Base-by-base conservation (phyloP, 2,797 vertebrate genomes). In the Rhabdophis nuchalis region DNA sequence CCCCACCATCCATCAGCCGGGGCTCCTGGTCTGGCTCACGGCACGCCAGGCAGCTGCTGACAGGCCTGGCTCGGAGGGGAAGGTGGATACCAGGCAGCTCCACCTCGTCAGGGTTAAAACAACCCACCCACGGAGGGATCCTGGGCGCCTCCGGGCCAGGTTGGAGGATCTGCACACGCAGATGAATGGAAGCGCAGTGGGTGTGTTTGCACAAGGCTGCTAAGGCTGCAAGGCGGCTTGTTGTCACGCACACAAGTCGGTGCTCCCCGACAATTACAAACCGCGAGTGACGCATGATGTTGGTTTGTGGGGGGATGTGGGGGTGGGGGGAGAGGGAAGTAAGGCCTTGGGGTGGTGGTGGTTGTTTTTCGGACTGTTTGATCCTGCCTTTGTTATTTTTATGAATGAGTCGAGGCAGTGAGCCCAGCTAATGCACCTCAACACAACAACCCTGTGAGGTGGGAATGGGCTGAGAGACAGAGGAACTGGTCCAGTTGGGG, bases 301-400 rank as follows among this genome's bases (percentile, higher is more conserved):
- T 23, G 32, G 23, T 85, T 60, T 56, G 25, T n/a, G 41, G 0
- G 25, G 0, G 32, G n/a, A 14, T n/a, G n/a, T n/a, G 13, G 1
- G 6, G 18, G 5, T 6, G 2, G 2, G 3, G 16, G 16, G 0
- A 7, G 7, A 9, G 10, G 16, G 1, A 72, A n/a, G 16, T 10
- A 9, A 77, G 68, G 32, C 32, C 68, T 77, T 9, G 32, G n/a
- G 18, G 64, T 6, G 25, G 58, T 25, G 7, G 6, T 58, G 8
- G 6, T 9, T 57, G 0, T 60, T 60, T 57, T 57, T 57, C 18
- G 25, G 20, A 4, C 27, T 29, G 11, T 61, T 64, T 13, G 27
- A 68, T 32, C 29, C 29, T 7, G n/a, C 13, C n/a, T 68, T 32
- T 68, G 6, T 68, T 32, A 32, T 68, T 32, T 68, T 32, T 68